Evolutionary conservation across 2,113 vertebrate genomes (phyloP).

Genomic region (Corapipo altera): DNA sequence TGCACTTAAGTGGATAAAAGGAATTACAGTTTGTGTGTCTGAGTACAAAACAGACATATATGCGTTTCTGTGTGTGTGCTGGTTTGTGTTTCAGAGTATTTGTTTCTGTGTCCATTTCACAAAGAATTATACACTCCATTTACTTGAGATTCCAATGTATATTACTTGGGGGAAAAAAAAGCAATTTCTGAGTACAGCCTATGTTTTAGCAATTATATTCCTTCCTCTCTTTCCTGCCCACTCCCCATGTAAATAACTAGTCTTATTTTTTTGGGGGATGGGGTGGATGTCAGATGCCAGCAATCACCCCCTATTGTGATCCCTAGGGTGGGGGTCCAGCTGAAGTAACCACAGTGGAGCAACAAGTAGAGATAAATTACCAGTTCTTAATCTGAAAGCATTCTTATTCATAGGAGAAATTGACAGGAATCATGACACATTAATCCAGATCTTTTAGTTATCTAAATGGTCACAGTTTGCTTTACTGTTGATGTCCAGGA

Average conservation of each 20-base stretch:
- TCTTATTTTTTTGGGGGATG: too few relatives aligned
- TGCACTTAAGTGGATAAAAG: not conserved
- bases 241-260: not conserved
- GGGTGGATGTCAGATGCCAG: not conserved
- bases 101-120: constrained; percentile 45
- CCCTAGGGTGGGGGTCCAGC: not conserved
- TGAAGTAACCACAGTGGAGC: not conserved
- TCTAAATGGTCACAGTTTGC: not conserved
- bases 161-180: not conserved
- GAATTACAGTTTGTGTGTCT: not conserved
- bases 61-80: not conserved
- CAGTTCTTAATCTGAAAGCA: not conserved
- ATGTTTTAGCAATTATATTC: constrained; percentile 56
- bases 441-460: not conserved
- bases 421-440: not conserved
- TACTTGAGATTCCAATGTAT: constrained; percentile 58
- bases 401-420: not conserved
- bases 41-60: not conserved
- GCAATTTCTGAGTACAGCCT: not conserved
- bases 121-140: constrained; percentile 52
- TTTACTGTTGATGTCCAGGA: not conserved
- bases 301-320: not conserved
- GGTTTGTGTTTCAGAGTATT: not conserved
- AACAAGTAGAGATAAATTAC: not conserved
- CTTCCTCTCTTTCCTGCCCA: not conserved